Evolutionary conservation across 2,888 invertebrate species (phyloP), one percentile per base, ranked within the genome.

Genomic region (Eupithecia subfuscata): DNA sequence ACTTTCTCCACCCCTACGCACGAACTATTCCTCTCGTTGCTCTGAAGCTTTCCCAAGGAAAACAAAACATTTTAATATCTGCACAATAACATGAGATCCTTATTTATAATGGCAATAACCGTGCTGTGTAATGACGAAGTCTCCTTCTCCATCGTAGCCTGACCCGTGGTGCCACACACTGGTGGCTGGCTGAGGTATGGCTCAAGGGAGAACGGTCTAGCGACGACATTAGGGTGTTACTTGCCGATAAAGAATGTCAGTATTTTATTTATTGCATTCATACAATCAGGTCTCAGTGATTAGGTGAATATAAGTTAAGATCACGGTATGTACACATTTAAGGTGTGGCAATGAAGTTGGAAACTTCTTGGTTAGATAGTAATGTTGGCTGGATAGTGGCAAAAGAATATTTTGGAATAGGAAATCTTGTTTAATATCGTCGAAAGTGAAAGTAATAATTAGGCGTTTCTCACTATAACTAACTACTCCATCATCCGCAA

Each of bases 31-130:
- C 60, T 14, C 60, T 6, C 60, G 60, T 60, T 60, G 22, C 64
- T 34, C 30, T 34, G 64, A 37, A 68, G 43, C 22, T 22, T 22
- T 45, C 69, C 71, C 64, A 73, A 76, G 73, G 73, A 88, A 86
- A 88, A 90, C 88, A 91, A 91, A 91, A 86, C 88, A 92, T 92
- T 93, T 91, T 93, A 93, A 94, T 93, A 94, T 91, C 90, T 83
- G 87, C 89, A 89, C 92, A 91, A 91, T 91, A 91, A 88, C 90
- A 90, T 85, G 85, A 88, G 87, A 88, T 86, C 87, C 87, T 92
- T 93, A 92, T 94, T 93, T 93, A 93, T 93, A 92, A 89, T 87
- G 86, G 90, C 91, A 92, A 93, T 93, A 93, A 92, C 91, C 89
- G 85, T 87, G 88, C 88, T 92, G 90, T 92, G 92, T 93, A 93